phyloP scores from a whole-genome alignment of 2,797 vertebrate genomes.

The Poeciliopsis presidionis region DNA sequence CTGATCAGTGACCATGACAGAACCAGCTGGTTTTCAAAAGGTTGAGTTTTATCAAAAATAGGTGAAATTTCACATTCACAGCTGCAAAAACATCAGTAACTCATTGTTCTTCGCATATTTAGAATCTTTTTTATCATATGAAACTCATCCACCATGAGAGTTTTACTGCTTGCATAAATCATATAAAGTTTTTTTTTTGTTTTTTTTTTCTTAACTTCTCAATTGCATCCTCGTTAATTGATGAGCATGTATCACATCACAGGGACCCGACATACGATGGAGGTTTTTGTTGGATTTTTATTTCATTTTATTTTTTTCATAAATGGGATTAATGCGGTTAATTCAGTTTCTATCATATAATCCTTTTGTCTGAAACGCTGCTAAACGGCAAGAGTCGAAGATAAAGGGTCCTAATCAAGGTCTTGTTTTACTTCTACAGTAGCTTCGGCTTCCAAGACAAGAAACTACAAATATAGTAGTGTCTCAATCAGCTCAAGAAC shows the following conservation, averaged over 20 bases:
- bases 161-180: not conserved
- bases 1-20: not conserved
- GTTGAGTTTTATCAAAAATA: not conserved
- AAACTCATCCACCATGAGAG: not conserved
- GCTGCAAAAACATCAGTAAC: not conserved
- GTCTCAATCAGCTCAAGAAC: not conserved
- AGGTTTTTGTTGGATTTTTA: not conserved
- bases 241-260: not conserved
- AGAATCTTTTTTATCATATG: not conserved
- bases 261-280: not conserved
- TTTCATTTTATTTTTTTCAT: not conserved
- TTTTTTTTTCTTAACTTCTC: not conserved
- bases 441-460: not conserved
- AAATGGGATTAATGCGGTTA: not conserved
- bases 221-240: not conserved
- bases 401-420: not conserved
- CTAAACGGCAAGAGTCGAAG: not conserved
- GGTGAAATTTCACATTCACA: not conserved
- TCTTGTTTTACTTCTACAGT: not conserved
- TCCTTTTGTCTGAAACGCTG: not conserved
- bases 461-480: not conserved
- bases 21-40: not conserved
- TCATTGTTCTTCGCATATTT: not conserved
- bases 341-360: not conserved
- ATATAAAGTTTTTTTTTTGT: not conserved